Conservation (phyloP, 2,888 invertebrate species). For the Tiphia femorata region DNA sequence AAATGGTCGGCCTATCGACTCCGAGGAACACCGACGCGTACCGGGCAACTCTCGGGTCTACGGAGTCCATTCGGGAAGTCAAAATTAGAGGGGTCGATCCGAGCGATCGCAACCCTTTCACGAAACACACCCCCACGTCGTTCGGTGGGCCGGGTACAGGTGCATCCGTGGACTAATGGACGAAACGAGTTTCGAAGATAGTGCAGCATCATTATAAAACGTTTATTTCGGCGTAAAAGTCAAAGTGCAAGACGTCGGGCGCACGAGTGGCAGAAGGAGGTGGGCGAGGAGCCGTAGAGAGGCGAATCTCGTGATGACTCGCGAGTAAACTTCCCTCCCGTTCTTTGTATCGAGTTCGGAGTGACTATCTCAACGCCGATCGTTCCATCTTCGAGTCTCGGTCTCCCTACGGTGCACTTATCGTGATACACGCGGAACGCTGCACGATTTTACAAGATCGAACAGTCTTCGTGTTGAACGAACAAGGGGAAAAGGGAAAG, state of each 20-base stretch:
- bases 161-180: slow-evolving; percentile 54
- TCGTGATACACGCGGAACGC: too few species aligned
- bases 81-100: slow-evolving; percentile 53
- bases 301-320: slow-evolving; percentile 39
- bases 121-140: slow-evolving; percentile 42
- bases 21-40: too few species aligned
- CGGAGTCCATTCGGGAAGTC: slow-evolving; percentile 32
- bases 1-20: too few species aligned
- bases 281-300: neutral
- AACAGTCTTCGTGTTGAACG: too few species aligned
- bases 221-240: slow-evolving; percentile 55
- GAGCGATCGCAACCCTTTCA: slow-evolving; percentile 47
- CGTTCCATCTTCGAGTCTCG: too few species aligned
- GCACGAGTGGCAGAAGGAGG: neutral
- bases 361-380: too few species aligned
- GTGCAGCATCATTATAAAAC: slow-evolving; percentile 57
- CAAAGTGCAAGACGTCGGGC: slow-evolving; percentile 42
- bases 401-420: too few species aligned
- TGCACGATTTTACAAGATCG: too few species aligned
- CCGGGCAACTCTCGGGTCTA: too few species aligned
- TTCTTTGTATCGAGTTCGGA: slow-evolving; percentile 31
- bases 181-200: slow-evolving; percentile 52
- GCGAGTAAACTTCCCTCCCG: slow-evolving; percentile 36
- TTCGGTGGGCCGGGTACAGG: slow-evolving; percentile 40
- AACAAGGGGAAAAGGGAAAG: too few species aligned